Percentiles rank a stretch among this genome's conserved stretches.
Conservation (phyloP, 2,888 invertebrate genomes). For the Copidosoma aretas region DNA sequence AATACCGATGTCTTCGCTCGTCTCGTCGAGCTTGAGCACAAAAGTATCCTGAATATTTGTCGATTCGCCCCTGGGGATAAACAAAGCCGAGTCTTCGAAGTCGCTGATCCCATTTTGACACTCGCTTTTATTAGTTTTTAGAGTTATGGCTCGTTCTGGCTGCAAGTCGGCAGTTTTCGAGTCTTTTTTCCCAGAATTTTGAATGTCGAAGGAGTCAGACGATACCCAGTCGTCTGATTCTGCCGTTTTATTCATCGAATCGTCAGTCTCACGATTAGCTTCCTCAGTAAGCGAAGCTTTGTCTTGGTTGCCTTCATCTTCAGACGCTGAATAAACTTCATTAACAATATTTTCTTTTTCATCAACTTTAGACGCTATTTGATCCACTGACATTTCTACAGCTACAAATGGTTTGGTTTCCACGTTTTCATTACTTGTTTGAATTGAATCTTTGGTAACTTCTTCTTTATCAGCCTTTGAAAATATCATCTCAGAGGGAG, state of each 20-base stretch:
- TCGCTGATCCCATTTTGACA: constrained; percentile 39
- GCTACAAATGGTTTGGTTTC: too few species aligned
- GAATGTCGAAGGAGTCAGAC: constrained; percentile 49
- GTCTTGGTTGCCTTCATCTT: neutral
- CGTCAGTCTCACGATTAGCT: constrained; percentile 15
- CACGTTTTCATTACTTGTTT: neutral
- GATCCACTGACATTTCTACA: neutral
- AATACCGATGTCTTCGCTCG: constrained; percentile 35
- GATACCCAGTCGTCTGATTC: constrained; percentile 45
- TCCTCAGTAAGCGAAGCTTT: constrained; percentile 6
- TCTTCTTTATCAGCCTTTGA: neutral
- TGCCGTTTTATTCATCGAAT: constrained; percentile 24
- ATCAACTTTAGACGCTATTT: neutral
- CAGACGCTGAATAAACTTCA: neutral
- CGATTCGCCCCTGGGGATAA: constrained; percentile 53
- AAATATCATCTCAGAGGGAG: neutral
- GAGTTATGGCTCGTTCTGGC: constrained; percentile 13
- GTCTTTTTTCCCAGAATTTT: constrained; percentile 16
- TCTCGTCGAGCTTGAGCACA: constrained; percentile 36
- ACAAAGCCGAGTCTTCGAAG: constrained; percentile 45
- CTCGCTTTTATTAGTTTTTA: constrained; percentile 8
- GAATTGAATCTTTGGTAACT: neutral
- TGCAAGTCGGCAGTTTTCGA: constrained; percentile 16
- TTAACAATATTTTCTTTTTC: neutral
- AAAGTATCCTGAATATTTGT: constrained; percentile 45